Evolutionary conservation across 2,888 invertebrate genomes (phyloP), one percentile per base, ranked within the genome.

Genomic region (Platerodrilus igneus): DNA sequence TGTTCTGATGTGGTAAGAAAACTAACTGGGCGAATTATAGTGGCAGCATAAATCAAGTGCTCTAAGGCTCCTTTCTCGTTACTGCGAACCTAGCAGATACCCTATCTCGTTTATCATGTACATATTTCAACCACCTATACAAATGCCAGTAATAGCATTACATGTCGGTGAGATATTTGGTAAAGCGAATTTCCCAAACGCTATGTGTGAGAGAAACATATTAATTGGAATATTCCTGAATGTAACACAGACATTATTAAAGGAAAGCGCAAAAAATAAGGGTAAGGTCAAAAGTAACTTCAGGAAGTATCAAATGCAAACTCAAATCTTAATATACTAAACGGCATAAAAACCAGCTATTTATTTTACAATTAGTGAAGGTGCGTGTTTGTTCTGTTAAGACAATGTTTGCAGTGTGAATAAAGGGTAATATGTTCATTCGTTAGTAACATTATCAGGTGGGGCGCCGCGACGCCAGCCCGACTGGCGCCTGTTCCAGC

Each of bases 401-500:
- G 34, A 37, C 41, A 36, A 41, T 40, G 33, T 45, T 39, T 41
- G 22, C 36, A 15, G n/a, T n/a, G n/a, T n/a, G 25, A 34, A 34
- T 41, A 20, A 45, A 41, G 37, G 40, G 41, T 45, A n/a, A n/a
- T 45, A 41, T 37, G 40, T 41, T 41, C 41, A 45, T 37, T 26
- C 29, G 14, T 26, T 37, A 42, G 36, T 33, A 36, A 16, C 39
- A 36, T 38, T 47, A 48, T n/a, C 52, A 52, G 52, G 52, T 52
- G 47, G 50, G 50, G 50, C 51, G 52, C 41, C 51, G 33, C 49
- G 53, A 53, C 53, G 47, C 53, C 53, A 50, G 53, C 45, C 53
- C 43, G 52, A 37, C 50, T 49, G 53, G 53, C 53, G 62, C 60
- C 62, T 52, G 51, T 55, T 57, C 55, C 57, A 56, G 56, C 54